Conservation (phyloP, 1,140 invertebrate genomes). For the Camponotus pennsylvanicus region DNA sequence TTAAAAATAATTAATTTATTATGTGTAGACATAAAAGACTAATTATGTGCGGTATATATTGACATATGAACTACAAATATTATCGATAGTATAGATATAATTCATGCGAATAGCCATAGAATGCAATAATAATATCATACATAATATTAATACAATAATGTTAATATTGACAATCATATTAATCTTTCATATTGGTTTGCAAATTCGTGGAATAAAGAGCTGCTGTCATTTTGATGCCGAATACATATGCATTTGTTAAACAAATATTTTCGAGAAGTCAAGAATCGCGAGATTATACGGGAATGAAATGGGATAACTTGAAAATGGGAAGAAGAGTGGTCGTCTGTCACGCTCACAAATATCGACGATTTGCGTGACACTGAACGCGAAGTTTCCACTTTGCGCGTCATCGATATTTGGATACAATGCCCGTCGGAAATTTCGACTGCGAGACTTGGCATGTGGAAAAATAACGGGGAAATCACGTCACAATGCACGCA, state of each 20-base stretch:
- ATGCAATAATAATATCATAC: conserved; percentile 37
- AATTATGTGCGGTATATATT: conserved; percentile 11
- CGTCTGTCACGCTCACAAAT: conserved; percentile 56
- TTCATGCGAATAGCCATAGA: not conserved
- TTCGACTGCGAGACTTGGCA: conserved; percentile 41
- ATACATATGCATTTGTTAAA: not conserved
- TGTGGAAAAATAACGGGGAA: conserved; percentile 38
- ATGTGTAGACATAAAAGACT: not conserved
- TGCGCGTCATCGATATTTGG: conserved; percentile 55
- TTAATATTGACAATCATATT: conserved; percentile 35
- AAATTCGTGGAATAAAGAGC: not conserved
- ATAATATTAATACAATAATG: conserved; percentile 10
- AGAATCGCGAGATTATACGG: conserved; percentile 7
- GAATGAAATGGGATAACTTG: conserved; percentile 46
- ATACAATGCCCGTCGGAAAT: conserved; percentile 59
- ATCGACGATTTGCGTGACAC: conserved; percentile 51
- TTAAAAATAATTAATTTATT: conserved; percentile 17
- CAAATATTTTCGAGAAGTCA: conserved; percentile 46
- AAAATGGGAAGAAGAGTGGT: conserved; percentile 48
- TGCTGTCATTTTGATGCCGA: conserved; percentile 6
- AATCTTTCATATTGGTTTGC: conserved; percentile 9
- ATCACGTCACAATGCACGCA: conserved; percentile 7
- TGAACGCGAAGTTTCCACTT: conserved; percentile 45
- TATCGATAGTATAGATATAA: not conserved
- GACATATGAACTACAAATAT: conserved; percentile 4